Base-by-base conservation (phyloP, 2,797 vertebrate genomes). In the Delichon dasypus region DNA sequence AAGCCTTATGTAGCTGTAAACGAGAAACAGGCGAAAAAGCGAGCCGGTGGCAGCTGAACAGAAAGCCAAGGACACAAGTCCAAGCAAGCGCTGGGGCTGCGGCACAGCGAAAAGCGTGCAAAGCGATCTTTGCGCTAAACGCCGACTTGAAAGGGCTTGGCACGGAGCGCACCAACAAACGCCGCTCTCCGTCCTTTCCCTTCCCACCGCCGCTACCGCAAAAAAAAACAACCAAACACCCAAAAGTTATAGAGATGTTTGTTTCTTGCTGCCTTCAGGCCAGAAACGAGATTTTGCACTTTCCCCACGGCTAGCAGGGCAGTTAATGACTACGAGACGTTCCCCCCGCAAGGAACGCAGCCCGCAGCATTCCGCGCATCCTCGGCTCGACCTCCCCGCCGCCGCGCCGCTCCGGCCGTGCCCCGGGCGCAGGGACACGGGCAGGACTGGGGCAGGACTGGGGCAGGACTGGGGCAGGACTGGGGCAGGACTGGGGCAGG, bases 1-100 rank as follows among this genome's bases (percentile, higher is more conserved):
- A 92, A 91, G 68, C 74, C 36, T 92, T 34, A 67, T 53, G 57
- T 57, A 85, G 74, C 92, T 77, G 67, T n/a, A 42, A 87, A 89
- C 25, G 36, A 82, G 82, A 89, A 92, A 64, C 16, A 5, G 7
- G 29, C 25, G 14, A 8, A 45, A 64, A 44, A 36, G 29, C 2
- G 16, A 84, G 53, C 29, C 48, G 4, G 61, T 16, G 38, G 89
- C 73, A 78, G 76, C 85, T 25, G 38, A 57, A 19, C 47, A 51
- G 53, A 53, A 61, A 89, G 85, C 75, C 91, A 54, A 61, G 65
- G 87, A 53, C 82, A 7, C 78, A 67, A 83, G 92, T 13, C 53
- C 60, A 5, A 83, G 91, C 94, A 74, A 61, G 85, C 9, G 5
- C 55, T 11, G 72, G n/a, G 57, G 5, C 55, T 20, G 78, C 27